phyloP scores from a whole-genome alignment of 2,797 vertebrate genomes.

The Bradypodion ventrale region DNA sequence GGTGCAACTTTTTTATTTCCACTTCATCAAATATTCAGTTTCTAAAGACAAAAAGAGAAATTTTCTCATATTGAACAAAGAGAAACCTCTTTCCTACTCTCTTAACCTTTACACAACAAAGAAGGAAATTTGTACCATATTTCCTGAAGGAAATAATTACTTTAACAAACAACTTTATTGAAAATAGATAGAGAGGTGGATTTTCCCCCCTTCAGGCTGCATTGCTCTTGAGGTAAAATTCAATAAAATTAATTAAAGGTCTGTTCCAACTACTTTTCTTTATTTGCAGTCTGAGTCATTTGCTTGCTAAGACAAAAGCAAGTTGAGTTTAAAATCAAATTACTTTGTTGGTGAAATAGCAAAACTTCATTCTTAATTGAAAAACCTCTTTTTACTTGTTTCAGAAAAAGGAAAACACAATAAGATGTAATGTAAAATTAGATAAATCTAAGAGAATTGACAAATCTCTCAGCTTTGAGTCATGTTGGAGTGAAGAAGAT shows the following conservation, averaged over 20 bases:
- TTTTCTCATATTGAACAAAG: conserved; percentile 40
- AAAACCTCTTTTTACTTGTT: conserved; percentile 53
- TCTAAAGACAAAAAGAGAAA: conserved; percentile 9
- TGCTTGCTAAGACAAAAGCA: conserved; percentile 59
- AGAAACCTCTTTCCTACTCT: conserved; percentile 32
- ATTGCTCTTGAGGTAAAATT: conserved; percentile 58
- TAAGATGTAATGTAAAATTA: background rate
- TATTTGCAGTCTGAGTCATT: conserved; percentile 54
- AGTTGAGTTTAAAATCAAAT: conserved; percentile 62
- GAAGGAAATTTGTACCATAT: conserved; percentile 46
- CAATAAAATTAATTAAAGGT: conserved; percentile 68
- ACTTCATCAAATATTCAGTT: background rate
- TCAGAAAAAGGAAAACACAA: conserved; percentile 28
- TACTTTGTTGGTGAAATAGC: conserved; percentile 57
- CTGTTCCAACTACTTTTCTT: conserved; percentile 49
- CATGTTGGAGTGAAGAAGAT: too few species aligned
- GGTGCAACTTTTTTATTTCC: background rate
- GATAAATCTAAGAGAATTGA: background rate
- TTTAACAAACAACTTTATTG: conserved; percentile 66
- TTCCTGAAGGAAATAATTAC: conserved; percentile 68
- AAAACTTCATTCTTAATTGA: conserved; percentile 47
- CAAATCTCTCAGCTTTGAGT: background rate
- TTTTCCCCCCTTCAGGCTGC: conserved; percentile 55
- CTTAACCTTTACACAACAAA: conserved; percentile 28
- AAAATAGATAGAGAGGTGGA: conserved; percentile 56